A percentile compares a stretch with the other conserved stretches of the same genome.
Evolutionary conservation across 2,113 vertebrate species (phyloP).

Genomic region (Seriola quinqueradiata): DNA sequence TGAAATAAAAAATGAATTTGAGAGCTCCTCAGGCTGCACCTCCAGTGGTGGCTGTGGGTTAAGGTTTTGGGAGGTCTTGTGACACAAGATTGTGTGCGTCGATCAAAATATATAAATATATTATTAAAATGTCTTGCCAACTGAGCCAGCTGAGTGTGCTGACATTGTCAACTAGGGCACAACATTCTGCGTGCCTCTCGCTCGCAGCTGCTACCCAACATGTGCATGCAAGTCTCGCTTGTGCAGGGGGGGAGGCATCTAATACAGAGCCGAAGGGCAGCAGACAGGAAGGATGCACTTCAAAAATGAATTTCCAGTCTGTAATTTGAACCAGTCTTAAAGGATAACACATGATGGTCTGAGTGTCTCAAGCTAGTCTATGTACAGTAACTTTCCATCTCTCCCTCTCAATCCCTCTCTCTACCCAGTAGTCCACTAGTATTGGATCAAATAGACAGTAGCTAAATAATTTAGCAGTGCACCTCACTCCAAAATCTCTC

Average conservation of each 20-base stretch:
- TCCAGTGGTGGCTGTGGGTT: too few relatives aligned
- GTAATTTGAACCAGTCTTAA: background rate
- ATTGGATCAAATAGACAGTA: conserved; percentile 51
- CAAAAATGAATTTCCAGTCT: background rate
- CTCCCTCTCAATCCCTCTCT: background rate
- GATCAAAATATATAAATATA: background rate
- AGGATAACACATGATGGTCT: background rate
- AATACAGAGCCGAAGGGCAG: background rate
- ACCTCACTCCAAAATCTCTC: conserved; percentile 23
- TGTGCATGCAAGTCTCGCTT: conserved; percentile 2
- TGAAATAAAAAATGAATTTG: too few relatives aligned
- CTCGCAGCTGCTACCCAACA: background rate
- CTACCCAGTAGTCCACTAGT: background rate
- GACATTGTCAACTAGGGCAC: background rate
- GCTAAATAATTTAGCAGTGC: conserved; percentile 65
- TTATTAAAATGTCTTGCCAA: conserved; percentile 13
- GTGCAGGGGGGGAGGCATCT: background rate
- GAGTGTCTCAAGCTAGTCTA: background rate
- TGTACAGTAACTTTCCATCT: conserved; percentile 11
- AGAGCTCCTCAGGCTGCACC: too few relatives aligned
- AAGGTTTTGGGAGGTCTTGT: too few relatives aligned
- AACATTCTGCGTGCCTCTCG: background rate
- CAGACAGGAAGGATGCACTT: background rate
- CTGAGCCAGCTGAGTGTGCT: background rate
- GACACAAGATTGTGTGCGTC: too few relatives aligned